phyloP scores from a whole-genome alignment of 2,888 invertebrate species.

The Chaitophorus viminalis region DNA sequence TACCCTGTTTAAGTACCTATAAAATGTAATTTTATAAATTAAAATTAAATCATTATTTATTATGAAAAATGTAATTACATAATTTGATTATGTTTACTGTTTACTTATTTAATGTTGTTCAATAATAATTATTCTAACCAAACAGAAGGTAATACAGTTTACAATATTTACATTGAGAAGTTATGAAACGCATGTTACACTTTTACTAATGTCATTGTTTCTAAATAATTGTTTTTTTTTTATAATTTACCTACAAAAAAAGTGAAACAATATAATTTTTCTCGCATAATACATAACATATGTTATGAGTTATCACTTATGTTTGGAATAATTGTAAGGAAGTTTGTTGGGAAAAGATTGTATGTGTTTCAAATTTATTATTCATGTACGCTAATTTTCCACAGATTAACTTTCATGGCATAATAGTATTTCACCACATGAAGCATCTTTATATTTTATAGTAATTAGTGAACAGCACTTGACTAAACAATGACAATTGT shows the following conservation, averaged over 20 bases:
- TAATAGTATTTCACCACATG: not conserved
- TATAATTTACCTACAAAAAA: slow-evolving; percentile 11
- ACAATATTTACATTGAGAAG: not conserved
- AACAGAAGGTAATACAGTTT: not conserved
- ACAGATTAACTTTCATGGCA: not conserved
- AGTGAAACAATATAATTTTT: slow-evolving; percentile 19
- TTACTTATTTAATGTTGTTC: too few relatives aligned
- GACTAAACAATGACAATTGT: slow-evolving; percentile 25
- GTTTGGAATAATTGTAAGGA: not conserved
- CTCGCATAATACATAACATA: not conserved
- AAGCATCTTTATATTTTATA: not conserved
- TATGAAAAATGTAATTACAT: not conserved
- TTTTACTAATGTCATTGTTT: slow-evolving; percentile 39
- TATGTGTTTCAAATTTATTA: not conserved
- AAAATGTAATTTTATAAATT: too few relatives aligned
- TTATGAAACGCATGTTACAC: slow-evolving; percentile 41
- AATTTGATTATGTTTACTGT: too few relatives aligned
- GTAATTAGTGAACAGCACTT: not conserved
- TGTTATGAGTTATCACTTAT: not conserved
- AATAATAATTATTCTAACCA: too few relatives aligned
- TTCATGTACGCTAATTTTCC: not conserved
- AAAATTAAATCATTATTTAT: not conserved
- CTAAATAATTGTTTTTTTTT: slow-evolving; percentile 12
- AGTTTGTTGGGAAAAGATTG: not conserved
- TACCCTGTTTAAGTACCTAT: too few relatives aligned